Conservation (phyloP, 1,140 invertebrate genomes). For the Dendrolimus punctatus region DNA sequence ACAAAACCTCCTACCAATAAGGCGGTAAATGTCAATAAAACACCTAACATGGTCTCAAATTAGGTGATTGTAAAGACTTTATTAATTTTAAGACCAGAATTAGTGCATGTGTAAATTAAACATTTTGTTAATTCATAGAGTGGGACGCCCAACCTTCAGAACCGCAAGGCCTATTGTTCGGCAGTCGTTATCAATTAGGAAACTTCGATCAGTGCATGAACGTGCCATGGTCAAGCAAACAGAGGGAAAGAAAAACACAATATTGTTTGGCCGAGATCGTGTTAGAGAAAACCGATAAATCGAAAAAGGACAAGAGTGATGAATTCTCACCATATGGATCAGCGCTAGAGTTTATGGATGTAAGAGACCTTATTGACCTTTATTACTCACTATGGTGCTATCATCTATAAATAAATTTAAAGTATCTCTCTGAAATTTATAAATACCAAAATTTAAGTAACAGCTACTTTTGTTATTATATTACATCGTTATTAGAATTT, state of each 20-base stretch:
- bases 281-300: constrained; percentile 46
- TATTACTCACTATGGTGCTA: not conserved
- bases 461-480: too few relatives aligned
- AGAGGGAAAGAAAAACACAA: constrained; percentile 65
- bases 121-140: constrained; percentile 38
- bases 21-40: too few relatives aligned
- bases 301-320: constrained; percentile 35
- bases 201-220: constrained; percentile 76
- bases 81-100: too few relatives aligned
- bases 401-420: too few relatives aligned
- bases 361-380: constrained; percentile 34
- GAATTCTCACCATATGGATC: constrained; percentile 61
- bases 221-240: constrained; percentile 46
- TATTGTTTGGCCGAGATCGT: constrained; percentile 72
- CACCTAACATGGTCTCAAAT: too few relatives aligned
- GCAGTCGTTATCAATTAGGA: constrained; percentile 74
- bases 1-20: too few relatives aligned
- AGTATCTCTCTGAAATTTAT: too few relatives aligned
- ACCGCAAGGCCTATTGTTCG: constrained; percentile 72
- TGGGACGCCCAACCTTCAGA: constrained; percentile 76
- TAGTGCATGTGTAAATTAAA: too few relatives aligned
- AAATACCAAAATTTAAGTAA: too few relatives aligned
- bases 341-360: constrained; percentile 70
- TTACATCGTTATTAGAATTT: too few relatives aligned
- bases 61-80: too few relatives aligned